Base-by-base conservation (phyloP, 2,888 invertebrate genomes). In the Cylindroiulus punctatus region DNA sequence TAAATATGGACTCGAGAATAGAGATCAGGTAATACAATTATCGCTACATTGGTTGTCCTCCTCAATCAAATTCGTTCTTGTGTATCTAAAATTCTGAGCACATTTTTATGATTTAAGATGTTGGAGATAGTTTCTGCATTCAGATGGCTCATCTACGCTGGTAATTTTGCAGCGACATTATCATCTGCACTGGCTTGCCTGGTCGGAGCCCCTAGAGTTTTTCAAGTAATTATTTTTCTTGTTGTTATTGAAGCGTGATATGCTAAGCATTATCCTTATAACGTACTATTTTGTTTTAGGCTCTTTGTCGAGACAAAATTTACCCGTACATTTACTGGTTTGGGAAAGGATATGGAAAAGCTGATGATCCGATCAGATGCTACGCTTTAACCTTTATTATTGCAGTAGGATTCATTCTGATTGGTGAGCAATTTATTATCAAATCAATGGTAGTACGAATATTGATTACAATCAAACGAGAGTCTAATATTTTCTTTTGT, bases 111-210 rank as follows among this genome's bases (percentile, higher is more conserved):
- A 47, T 85, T 88, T 17, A 87, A 91, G 91, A 90, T 90, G 65
- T 90, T 91, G 89, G 90, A 91, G 88, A 88, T 91, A 87, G 89
- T 91, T 3, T 90, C 92, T 7, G 92, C 93, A 0, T 97, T 95
- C 94, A 96, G 96, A 19, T 97, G 97, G 0, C 92, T 99, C 32
- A 98, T 98, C 90, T 97, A 97, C 91, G 97, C 96, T 1, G 99
- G 99, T 0, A 98, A 98, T 90, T 98, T 97, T 92, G 98, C 98
- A 0, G 99, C 99, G 4, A 98, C 99, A 0, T 92, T 99, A 12
- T 98, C 98, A 84, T 98, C 98, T 0, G 98, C 98, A 0, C 92
- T 99, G 76, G 99, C 98, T 0, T 97, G 98, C 92, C 92, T 99
- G 87, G 93, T 99, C 57, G 97, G 98, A 0, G 98, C 99, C 1